Evolutionary conservation across 2,888 invertebrate species (phyloP).

Genomic region (Agrypnus murinus): DNA sequence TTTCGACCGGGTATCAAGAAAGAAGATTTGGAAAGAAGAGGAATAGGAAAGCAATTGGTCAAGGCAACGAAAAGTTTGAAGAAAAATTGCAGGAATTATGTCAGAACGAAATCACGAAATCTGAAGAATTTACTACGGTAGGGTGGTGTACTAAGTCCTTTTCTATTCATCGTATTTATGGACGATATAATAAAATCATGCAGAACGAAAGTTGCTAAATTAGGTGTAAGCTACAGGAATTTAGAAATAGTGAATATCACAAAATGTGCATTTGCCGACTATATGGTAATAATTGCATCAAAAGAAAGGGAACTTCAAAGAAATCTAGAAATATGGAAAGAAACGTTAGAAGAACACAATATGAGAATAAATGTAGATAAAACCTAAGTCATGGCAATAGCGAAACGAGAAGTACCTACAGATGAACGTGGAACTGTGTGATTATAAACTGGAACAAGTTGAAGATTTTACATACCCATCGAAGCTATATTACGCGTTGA

Average conservation of each 20-base stretch:
- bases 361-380: constrained; percentile 8
- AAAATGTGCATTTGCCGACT: neutral
- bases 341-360: constrained; percentile 2
- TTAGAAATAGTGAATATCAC: neutral
- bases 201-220: neutral
- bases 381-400: constrained; percentile 2
- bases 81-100: too few species aligned
- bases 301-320: neutral
- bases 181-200: neutral
- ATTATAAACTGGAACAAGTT: constrained; percentile 13
- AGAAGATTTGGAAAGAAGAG: constrained; percentile 10
- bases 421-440: neutral
- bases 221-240: too few species aligned
- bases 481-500: neutral
- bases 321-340: constrained; percentile 12
- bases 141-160: too few species aligned
- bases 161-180: constrained; percentile 2
- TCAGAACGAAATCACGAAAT: too few species aligned
- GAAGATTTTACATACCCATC: neutral
- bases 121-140: too few species aligned
- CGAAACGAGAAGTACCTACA: neutral
- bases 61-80: constrained; percentile 4
- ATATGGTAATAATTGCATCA: constrained; percentile 6
- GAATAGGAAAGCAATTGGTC: neutral
- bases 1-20: constrained; percentile 5